Evolutionary conservation across 2,113 vertebrate genomes (phyloP), one percentile per base, ranked within the genome.

Genomic region (Strix aluco): DNA sequence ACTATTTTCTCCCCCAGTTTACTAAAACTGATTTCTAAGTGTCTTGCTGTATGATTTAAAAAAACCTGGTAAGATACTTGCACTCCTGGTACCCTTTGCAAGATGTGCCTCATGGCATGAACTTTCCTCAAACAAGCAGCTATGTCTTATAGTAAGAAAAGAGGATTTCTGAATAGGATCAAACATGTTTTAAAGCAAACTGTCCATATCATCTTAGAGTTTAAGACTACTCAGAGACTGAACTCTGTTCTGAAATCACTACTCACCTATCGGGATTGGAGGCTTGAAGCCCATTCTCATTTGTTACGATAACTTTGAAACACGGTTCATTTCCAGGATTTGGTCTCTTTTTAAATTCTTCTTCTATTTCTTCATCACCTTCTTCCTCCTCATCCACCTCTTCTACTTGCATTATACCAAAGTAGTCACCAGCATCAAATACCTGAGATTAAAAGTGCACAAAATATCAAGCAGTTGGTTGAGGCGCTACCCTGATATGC

Each of bases 401-500:
- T 52, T 99, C 98, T 67, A 99, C 96, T 40, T 98, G 99, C 99
- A 99, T 99, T 82, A 99, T 99, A n/a, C 99, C 99, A 6, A 99
- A 99, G 92, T 99, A 98, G 29, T 99, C 99, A 16, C 99, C 99
- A 1, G 99, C 99, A 95, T 99, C 99, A 81, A 99, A 99, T 8
- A 99, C 96, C 99, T 99, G 88, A n/a, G 55, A 90, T 34, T 3
- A 71, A 57, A 91, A 86, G 29, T 8, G 16, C 16, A 89, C 6
- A 88, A 57, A 80, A 40, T 5, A 38, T 15, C 13, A 67, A 40
- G 23, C n/a, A 74, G 17, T 3, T 34, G 49, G 15, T 30, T 59
- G 38, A 90, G 23, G n/a, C 6, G 55, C 15, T 9, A 69, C n/a
- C 22, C 22, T 5, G 20, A 36, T 2, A 55, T 1, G 26, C 13